Percentiles rank a stretch among this genome's conserved stretches.
Conservation (phyloP, 2,797 vertebrate species). For the Rousettus madagascariensis region DNA sequence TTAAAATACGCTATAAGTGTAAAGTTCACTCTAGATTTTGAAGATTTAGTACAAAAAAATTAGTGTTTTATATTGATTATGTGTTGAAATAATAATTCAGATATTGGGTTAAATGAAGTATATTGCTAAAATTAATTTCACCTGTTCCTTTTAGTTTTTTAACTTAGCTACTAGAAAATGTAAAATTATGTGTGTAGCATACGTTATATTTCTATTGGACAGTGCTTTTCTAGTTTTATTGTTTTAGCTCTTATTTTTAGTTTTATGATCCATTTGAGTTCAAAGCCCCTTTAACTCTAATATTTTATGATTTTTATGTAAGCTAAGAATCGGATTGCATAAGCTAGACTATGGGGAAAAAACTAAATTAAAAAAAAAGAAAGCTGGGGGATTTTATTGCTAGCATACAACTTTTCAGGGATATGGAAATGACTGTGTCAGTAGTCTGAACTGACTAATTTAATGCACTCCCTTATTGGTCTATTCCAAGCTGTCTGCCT, state of each 20-base stretch:
- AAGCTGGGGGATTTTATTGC: background rate
- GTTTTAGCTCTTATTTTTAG: background rate
- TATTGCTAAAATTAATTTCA: background rate
- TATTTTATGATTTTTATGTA: background rate
- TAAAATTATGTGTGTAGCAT: background rate
- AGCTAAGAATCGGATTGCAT: background rate
- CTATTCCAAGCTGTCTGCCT: background rate
- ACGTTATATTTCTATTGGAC: background rate
- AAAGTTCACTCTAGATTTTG: background rate
- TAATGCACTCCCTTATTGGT: background rate
- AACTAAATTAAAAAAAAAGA: background rate
- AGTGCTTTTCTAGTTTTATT: background rate
- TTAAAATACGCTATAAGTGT: background rate
- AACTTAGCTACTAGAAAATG: background rate
- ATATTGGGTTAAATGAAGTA: background rate
- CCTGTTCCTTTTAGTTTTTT: background rate
- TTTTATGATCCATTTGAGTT: background rate
- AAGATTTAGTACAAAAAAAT: background rate
- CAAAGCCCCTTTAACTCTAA: background rate
- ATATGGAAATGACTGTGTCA: background rate
- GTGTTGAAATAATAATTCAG: background rate
- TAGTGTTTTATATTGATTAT: conserved; percentile 23
- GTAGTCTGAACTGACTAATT: background rate
- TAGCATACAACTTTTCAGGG: background rate
- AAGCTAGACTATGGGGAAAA: background rate